Evolutionary conservation across 2,113 vertebrate genomes (phyloP), one percentile per base, ranked within the genome.

Genomic region (Choloepus hoffmanni): DNA sequence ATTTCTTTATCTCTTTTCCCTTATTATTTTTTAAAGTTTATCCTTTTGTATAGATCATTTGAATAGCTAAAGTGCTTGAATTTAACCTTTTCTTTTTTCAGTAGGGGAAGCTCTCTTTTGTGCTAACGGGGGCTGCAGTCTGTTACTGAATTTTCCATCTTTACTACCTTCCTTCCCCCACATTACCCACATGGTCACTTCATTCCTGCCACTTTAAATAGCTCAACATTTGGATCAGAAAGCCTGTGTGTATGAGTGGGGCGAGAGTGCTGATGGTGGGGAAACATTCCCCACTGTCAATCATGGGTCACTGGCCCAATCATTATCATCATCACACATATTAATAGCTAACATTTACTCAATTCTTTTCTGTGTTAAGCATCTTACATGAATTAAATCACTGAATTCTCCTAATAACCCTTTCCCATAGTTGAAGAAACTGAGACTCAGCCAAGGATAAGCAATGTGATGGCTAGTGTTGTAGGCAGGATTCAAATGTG

Each of bases 81-180:
- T 94, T 78, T 79, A 43, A 83, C 50, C 93, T 92, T n/a, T 63
- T 89, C 62, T 40, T 30, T 72, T 76, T 70, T 94, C 43, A 36
- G 58, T 36, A 18, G 18, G 16, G 68, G 11, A 50, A 78, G 45
- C 58, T 73, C 3, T 50, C 48, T 58, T 40, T 68, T 28, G 23
- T 62, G 55, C 83, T 84, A 73, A 92, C 48, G 19, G 23, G 45
- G 28, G 13, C 58, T 58, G 1, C 23, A 8, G n/a, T 58, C 67
- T 86, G 24, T 60, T 84, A 68, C 14, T 48, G 63, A 84, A 63
- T 33, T 45, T 74, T 76, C 73, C 82, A 0, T 43, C 85, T 92
- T 89, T 67, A 13, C 12, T 36, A 26, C 26, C 3, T 50, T 68
- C 15, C 21, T 12, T 50, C 12, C 10, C 21, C 1, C 3, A 5